phyloP scores from a whole-genome alignment of 2,888 invertebrate genomes.

The Xestia rhomboidea region DNA sequence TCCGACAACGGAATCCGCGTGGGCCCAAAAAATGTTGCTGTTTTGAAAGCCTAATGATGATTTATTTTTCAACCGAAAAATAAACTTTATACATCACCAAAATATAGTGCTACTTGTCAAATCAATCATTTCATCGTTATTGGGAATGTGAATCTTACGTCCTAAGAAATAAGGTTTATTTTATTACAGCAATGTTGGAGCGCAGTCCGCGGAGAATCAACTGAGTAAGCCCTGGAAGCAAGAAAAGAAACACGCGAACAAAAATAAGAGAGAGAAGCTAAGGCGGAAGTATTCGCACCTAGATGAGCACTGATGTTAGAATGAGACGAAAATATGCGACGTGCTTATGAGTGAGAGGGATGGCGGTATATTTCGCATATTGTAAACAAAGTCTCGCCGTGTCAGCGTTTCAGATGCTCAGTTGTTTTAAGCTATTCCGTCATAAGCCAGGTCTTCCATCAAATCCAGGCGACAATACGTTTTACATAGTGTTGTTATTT shows the following conservation, averaged over 20 bases:
- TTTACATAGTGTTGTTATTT: slow-evolving; percentile 10
- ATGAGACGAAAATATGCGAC: slow-evolving; percentile 28
- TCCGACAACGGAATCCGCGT: slow-evolving; percentile 33
- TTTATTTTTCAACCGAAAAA: slow-evolving; percentile 46
- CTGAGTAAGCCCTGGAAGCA: slow-evolving; percentile 94
- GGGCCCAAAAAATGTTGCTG: slow-evolving; percentile 50
- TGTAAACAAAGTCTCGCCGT: slow-evolving; percentile 8
- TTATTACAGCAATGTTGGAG: slow-evolving; percentile 77
- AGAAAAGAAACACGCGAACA: slow-evolving; percentile 96
- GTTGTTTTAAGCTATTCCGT: slow-evolving; percentile 12
- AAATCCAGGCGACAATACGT: not conserved
- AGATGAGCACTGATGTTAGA: slow-evolving; percentile 92
- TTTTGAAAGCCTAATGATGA: slow-evolving; percentile 56
- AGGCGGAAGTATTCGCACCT: slow-evolving; percentile 95
- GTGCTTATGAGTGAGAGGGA: slow-evolving; percentile 47
- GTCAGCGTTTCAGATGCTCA: not conserved
- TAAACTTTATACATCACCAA: slow-evolving; percentile 29
- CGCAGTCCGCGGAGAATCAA: slow-evolving; percentile 70
- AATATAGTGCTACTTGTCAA: slow-evolving; percentile 36
- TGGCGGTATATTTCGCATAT: slow-evolving; percentile 27
- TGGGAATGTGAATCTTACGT: slow-evolving; percentile 27
- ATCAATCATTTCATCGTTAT: slow-evolving; percentile 1
- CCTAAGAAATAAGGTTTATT: slow-evolving; percentile 43
- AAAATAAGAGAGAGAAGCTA: slow-evolving; percentile 97
- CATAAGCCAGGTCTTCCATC: not conserved